A percentile compares a stretch with the other conserved stretches of the same genome.
Evolutionary conservation across 2,113 vertebrate species (phyloP).

Genomic region (Scomber scombrus): DNA sequence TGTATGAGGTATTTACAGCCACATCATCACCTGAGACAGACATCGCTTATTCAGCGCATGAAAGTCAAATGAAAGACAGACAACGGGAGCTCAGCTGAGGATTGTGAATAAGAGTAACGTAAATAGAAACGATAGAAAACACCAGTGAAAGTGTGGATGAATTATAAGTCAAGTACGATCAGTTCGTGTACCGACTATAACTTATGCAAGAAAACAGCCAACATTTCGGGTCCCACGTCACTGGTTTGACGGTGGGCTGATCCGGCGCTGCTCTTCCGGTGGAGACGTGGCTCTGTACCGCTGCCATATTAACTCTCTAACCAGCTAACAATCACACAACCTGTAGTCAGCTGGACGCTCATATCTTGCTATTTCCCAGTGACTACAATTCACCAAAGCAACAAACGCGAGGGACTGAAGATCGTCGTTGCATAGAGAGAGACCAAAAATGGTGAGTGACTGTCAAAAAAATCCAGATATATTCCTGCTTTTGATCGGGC

Average conservation of each 20-base stretch:
- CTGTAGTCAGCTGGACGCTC: constrained; percentile 28
- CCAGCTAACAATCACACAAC: constrained; percentile 65
- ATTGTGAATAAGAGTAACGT: background rate
- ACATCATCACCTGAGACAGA: too few species aligned
- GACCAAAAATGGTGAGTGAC: constrained; percentile 79
- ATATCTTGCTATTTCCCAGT: constrained; percentile 29
- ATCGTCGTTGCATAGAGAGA: constrained; percentile 43
- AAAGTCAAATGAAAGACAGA: background rate
- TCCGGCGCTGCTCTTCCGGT: constrained; percentile 75
- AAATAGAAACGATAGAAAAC: background rate
- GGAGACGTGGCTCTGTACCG: constrained; percentile 83
- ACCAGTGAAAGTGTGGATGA: background rate
- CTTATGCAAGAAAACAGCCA: constrained; percentile 34
- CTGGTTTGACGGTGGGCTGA: constrained; percentile 66
- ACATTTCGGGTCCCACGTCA: constrained; percentile 71
- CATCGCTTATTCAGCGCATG: background rate
- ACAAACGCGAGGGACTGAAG: constrained; percentile 43
- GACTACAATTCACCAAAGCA: constrained; percentile 23
- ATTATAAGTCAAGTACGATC: too few species aligned
- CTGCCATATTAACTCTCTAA: constrained; percentile 82
- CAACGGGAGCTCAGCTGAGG: background rate
- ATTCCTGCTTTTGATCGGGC: constrained; percentile 51
- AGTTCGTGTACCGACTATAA: background rate
- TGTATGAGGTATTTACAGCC: too few species aligned
- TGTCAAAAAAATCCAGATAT: background rate